Percentiles rank a stretch among this genome's conserved stretches.
phyloP scores from a whole-genome alignment of 1,140 invertebrate species.

The Cardiocondyla obscurior region DNA sequence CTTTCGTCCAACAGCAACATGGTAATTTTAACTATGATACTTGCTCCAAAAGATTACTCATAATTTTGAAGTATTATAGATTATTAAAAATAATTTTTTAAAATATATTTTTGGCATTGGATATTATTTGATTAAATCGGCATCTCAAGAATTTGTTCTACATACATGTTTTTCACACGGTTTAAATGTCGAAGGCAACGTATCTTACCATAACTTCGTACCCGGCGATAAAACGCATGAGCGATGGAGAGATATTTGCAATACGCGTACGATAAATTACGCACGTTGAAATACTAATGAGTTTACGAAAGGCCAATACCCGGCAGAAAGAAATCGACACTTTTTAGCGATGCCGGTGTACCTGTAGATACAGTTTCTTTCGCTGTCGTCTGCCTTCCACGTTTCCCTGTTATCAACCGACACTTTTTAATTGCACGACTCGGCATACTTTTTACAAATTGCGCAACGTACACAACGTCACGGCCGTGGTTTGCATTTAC shows the following conservation, averaged over 20 bases:
- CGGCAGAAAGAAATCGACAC: neutral
- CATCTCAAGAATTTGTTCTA: neutral
- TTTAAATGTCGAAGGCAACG: neutral
- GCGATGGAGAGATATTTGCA: neutral
- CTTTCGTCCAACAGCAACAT: slow-evolving; percentile 66
- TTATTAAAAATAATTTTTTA: slow-evolving; percentile 11
- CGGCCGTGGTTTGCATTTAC: slow-evolving; percentile 47
- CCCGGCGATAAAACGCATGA: neutral
- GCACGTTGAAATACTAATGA: slow-evolving; percentile 19
- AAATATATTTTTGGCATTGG: neutral
- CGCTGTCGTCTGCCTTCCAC: neutral
- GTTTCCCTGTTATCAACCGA: slow-evolving; percentile 26
- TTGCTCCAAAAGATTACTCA: slow-evolving; percentile 66
- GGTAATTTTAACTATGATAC: slow-evolving; percentile 61
- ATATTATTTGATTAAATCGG: neutral
- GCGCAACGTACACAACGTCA: slow-evolving; percentile 34
- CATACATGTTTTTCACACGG: neutral
- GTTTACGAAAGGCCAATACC: neutral
- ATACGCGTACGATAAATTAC: slow-evolving; percentile 18
- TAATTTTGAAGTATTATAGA: no score
- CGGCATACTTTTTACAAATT: slow-evolving; percentile 66
- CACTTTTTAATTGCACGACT: slow-evolving; percentile 61
- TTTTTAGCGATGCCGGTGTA: slow-evolving; percentile 25
- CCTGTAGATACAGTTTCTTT: slow-evolving; percentile 38
- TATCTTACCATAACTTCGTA: neutral